phyloP scores from a whole-genome alignment of 2,113 vertebrate species.

The Forbesichthys papilliferus region DNA sequence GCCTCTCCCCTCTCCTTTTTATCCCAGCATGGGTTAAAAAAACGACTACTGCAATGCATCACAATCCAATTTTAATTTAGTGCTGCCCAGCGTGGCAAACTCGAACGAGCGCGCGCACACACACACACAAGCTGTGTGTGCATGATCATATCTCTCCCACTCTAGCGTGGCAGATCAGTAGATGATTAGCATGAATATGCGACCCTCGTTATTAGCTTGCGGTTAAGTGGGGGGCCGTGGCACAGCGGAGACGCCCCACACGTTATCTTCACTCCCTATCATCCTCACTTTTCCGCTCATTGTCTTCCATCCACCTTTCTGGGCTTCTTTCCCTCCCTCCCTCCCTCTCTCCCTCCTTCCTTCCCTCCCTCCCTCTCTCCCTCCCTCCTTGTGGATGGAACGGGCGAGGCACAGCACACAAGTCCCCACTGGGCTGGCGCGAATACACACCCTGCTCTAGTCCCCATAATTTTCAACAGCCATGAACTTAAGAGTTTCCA shows the following conservation, averaged over 20 bases:
- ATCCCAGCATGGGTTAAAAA: conserved; percentile 51
- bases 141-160: conserved; percentile 15
- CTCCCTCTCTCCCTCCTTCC: conserved; percentile 2
- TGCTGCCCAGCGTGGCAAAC: conserved; percentile 57
- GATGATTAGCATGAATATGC: conserved; percentile 75
- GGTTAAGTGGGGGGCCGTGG: conserved; percentile 60
- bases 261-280: conserved; percentile 36
- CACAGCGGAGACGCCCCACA: conserved; percentile 67
- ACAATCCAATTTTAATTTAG: conserved; percentile 76
- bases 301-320: conserved; percentile 37
- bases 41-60: conserved; percentile 77
- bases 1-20: neutral
- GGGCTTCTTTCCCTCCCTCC: conserved; percentile 22
- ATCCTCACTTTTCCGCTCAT: conserved; percentile 19
- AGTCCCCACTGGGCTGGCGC: conserved; percentile 46
- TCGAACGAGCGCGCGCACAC: conserved; percentile 22
- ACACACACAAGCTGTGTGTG: conserved; percentile 9
- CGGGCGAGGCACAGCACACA: conserved; percentile 54
- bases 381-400: conserved; percentile 31
- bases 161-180: conserved; percentile 37
- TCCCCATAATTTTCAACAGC: conserved; percentile 63
- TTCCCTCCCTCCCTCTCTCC: conserved; percentile 4
- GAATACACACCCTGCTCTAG: conserved; percentile 49
- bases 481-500: conserved; percentile 73
- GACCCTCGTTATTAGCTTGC: conserved; percentile 47